phyloP scores from a whole-genome alignment of 2,113 vertebrate genomes.

The Cebidichthys violaceus region DNA sequence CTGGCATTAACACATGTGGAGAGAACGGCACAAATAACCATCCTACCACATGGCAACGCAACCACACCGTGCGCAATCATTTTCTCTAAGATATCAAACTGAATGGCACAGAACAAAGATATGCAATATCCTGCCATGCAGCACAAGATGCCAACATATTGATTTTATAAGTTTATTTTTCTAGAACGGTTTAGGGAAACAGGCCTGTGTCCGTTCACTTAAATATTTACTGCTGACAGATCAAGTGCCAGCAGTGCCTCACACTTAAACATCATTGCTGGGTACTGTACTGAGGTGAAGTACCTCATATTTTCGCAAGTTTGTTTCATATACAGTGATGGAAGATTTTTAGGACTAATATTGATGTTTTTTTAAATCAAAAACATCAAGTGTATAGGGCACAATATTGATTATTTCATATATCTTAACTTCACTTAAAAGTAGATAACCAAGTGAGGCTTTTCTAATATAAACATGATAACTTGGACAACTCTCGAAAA shows the following conservation, averaged over 20 bases:
- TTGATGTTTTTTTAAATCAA: not conserved
- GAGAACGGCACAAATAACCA: not conserved
- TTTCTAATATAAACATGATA: not conserved
- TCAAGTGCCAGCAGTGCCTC: conserved; percentile 1
- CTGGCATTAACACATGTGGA: conserved; percentile 33
- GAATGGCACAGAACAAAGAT: conserved; percentile 17
- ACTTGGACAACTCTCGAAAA: not conserved
- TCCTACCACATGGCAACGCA: conserved; percentile 1
- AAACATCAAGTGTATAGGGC: not conserved
- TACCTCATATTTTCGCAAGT: not conserved
- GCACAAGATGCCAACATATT: conserved; percentile 10
- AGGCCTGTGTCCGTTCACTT: conserved; percentile 25
- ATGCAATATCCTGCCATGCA: conserved; percentile 17
- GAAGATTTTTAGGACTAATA: not conserved
- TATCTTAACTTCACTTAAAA: not conserved
- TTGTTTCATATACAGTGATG: not conserved
- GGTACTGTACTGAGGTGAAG: conserved; percentile 1
- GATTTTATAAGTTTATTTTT: conserved; percentile 31
- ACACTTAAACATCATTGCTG: conserved; percentile 24
- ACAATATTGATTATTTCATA: not conserved
- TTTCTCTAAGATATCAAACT: conserved; percentile 22
- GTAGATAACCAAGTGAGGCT: not conserved
- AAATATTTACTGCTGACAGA: conserved; percentile 25
- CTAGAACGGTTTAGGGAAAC: not conserved
- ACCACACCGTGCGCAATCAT: not conserved